Evolutionary conservation across 2,888 invertebrate species (phyloP).

Genomic region (Spialia ferax): DNA sequence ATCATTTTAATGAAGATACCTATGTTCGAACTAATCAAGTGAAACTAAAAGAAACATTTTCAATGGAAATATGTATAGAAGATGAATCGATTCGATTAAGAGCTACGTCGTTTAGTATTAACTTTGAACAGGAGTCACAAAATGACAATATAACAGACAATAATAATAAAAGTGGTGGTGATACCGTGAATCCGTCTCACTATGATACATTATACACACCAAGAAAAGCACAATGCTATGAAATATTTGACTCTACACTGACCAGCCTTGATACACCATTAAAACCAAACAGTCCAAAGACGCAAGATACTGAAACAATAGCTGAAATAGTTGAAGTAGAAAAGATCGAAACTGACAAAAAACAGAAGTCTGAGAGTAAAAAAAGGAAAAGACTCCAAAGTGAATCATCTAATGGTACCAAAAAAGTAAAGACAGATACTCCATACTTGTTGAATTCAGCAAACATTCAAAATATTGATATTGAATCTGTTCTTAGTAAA

Average conservation of each 20-base stretch:
- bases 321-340: slow-evolving; percentile 72
- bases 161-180: neutral
- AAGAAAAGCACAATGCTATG: slow-evolving; percentile 72
- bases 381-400: slow-evolving; percentile 70
- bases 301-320: slow-evolving; percentile 54
- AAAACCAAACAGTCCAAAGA: slow-evolving; percentile 60
- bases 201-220: slow-evolving; percentile 71
- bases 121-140: slow-evolving; percentile 60
- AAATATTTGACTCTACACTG: slow-evolving; percentile 79
- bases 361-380: slow-evolving; percentile 57
- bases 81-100: slow-evolving; percentile 71
- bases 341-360: slow-evolving; percentile 49
- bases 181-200: slow-evolving; percentile 40
- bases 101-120: slow-evolving; percentile 61
- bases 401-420: slow-evolving; percentile 59
- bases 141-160: neutral
- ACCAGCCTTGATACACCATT: slow-evolving; percentile 80
- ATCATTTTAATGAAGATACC: slow-evolving; percentile 58
- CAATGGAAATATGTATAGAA: slow-evolving; percentile 77
- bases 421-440: slow-evolving; percentile 68
- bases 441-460: slow-evolving; percentile 68
- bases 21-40: slow-evolving; percentile 48
- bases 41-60: slow-evolving; percentile 74
- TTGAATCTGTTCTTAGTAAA: slow-evolving; percentile 78
- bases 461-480: slow-evolving; percentile 78